Evolutionary conservation across 2,797 vertebrate species (phyloP).

Genomic region (Hydrocynus forskahlii): DNA sequence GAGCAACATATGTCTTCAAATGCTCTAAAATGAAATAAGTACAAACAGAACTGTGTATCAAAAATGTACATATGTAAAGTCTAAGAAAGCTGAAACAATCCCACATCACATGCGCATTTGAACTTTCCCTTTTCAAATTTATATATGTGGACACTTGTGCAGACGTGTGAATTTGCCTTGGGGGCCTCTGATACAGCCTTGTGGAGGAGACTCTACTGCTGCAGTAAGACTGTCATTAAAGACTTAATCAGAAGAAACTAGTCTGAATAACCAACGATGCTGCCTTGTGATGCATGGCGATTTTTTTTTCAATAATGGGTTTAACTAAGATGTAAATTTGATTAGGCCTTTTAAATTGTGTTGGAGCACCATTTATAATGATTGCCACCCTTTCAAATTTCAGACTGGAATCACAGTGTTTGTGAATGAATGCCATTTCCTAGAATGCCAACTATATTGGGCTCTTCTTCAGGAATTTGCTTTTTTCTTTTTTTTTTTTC

Average conservation of each 20-base stretch:
- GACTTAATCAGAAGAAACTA: not conserved
- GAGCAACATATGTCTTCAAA: constrained; percentile 14
- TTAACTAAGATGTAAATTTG: constrained; percentile 9
- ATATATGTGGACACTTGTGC: constrained; percentile 13
- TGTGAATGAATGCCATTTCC: constrained; percentile 51
- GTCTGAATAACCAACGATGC: not conserved
- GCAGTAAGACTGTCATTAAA: not conserved
- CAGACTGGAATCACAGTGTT: constrained; percentile 11
- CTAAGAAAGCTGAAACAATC: constrained; percentile 11
- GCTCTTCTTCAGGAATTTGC: constrained; percentile 62
- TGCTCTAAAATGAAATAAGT: constrained; percentile 11
- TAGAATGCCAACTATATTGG: constrained; percentile 60
- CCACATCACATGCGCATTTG: not conserved
- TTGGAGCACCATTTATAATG: constrained; percentile 6
- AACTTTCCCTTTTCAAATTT: not conserved
- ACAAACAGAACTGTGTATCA: not conserved
- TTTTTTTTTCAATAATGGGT: not conserved
- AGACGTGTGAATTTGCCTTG: not conserved
- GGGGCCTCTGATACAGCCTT: not conserved
- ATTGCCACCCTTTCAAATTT: constrained; percentile 28
- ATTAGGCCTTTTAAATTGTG: constrained; percentile 30
- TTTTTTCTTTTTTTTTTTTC: constrained; percentile 14
- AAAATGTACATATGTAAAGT: not conserved
- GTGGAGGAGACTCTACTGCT: not conserved
- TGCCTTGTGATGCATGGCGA: not conserved